Percentiles rank a stretch among this genome's conserved stretches.
phyloP scores from a whole-genome alignment of 2,113 vertebrate genomes.

The Apodemus sylvaticus region DNA sequence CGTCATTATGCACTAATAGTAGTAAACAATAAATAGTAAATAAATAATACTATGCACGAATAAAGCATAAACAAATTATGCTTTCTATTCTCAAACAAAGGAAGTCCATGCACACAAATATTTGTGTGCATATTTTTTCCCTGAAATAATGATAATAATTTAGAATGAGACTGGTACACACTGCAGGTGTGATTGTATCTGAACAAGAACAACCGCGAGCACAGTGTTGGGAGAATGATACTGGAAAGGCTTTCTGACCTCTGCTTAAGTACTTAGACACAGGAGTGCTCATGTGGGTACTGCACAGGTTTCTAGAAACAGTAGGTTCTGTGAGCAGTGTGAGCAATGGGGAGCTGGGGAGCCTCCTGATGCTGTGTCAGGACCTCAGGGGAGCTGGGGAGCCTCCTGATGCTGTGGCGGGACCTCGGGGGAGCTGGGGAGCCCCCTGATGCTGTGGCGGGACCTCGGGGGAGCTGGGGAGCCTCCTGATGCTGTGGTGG shows the following conservation, averaged over 20 bases:
- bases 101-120: background rate
- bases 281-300: background rate
- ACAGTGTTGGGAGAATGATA: background rate
- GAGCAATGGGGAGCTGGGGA: background rate
- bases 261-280: background rate
- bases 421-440: background rate
- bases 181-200: rapidly evolving
- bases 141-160: background rate
- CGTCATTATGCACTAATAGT: background rate
- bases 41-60: too few species aligned
- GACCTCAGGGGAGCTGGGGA: background rate
- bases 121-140: background rate
- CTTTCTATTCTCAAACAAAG: conserved; percentile 2
- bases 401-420: rapidly evolving
- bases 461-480: background rate
- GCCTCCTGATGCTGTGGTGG: rapidly evolving
- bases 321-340: background rate
- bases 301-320: background rate
- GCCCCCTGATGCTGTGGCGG: rapidly evolving
- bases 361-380: rapidly evolving
- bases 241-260: background rate
- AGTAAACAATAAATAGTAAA: too few species aligned
- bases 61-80: background rate
- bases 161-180: background rate
- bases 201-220: too few species aligned